Evolutionary conservation across 2,797 vertebrate genomes (phyloP).

Genomic region (Spheniscus humboldti): DNA sequence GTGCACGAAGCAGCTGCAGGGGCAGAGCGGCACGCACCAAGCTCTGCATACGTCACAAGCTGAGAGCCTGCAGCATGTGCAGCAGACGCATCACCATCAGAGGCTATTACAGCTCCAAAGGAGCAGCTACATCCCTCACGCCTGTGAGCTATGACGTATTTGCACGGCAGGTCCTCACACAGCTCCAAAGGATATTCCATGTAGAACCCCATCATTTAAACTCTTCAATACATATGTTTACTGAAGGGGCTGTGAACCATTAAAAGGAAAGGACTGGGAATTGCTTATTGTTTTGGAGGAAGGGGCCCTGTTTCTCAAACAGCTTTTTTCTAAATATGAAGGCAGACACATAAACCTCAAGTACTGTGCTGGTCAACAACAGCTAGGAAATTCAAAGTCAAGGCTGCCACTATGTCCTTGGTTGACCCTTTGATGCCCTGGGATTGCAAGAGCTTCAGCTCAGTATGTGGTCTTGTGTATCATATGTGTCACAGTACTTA

Average conservation of each 20-base stretch:
- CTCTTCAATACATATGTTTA: not conserved
- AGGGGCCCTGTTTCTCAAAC: not conserved
- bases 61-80: not conserved
- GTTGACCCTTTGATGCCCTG: not conserved
- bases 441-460: not conserved
- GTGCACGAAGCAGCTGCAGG: not conserved
- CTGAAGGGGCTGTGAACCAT: not conserved
- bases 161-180: not conserved
- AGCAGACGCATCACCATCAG: not conserved
- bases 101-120: not conserved
- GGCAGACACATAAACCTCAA: not conserved
- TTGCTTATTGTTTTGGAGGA: not conserved
- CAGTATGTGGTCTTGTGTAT: not conserved
- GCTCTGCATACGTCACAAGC: not conserved
- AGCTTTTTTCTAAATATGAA: not conserved
- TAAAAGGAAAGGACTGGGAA: not conserved
- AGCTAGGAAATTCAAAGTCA: not conserved
- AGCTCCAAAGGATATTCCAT: not conserved
- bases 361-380: not conserved
- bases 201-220: not conserved
- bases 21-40: rapidly evolving
- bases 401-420: not conserved
- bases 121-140: not conserved
- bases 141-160: not conserved
- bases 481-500: not conserved